These are phyloP conservation scores for Pristionchus entomophagus DNA, from an alignment of 2,888 invertebrate species.

Conservation along the genomic window DNA sequence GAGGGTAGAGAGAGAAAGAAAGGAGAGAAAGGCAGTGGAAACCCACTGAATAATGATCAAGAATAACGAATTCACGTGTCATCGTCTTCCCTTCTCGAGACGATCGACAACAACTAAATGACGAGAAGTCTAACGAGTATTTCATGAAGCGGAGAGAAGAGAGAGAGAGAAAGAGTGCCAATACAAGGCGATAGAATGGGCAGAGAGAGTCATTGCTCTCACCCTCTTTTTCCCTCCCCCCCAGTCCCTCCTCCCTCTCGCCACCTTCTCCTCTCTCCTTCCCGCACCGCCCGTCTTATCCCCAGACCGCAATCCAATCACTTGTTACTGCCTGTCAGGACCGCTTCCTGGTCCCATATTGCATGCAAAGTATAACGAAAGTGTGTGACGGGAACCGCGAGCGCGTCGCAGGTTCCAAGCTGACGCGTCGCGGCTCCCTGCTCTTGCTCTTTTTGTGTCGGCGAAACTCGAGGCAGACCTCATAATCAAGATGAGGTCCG, in stretches of 20 bases:
- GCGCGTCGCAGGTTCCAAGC: neutral
- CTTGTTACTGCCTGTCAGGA: neutral
- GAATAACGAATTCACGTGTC: slow-evolving; percentile 34
- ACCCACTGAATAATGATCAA: slow-evolving; percentile 26
- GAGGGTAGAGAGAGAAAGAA: neutral
- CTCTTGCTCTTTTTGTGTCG: slow-evolving; percentile 22
- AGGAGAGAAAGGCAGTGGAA: neutral
- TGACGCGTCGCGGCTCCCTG: slow-evolving; percentile 18
- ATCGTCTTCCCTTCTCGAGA: neutral
- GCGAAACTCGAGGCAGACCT: slow-evolving; percentile 25
- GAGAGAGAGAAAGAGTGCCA: neutral
- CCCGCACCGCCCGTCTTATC: neutral
- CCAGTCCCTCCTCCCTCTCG: neutral
- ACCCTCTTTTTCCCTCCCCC: neutral
- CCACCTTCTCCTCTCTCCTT: slow-evolving; percentile 14
- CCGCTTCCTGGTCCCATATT: neutral
- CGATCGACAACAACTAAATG: slow-evolving; percentile 1
- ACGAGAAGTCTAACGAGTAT: slow-evolving; percentile 34
- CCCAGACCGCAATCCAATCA: slow-evolving; percentile 24
- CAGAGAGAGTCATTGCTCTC: slow-evolving; percentile 6
- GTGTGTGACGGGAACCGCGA: slow-evolving; percentile 33
- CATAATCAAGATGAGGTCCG: neutral
- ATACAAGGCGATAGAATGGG: slow-evolving; percentile 41
- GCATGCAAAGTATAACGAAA: slow-evolving; percentile 32
- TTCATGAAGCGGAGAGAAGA: slow-evolving; percentile 19